A percentile compares a stretch with the other conserved stretches of the same genome.
Evolutionary conservation across 2,113 vertebrate genomes (phyloP).

Genomic region (Petaurus breviceps): DNA sequence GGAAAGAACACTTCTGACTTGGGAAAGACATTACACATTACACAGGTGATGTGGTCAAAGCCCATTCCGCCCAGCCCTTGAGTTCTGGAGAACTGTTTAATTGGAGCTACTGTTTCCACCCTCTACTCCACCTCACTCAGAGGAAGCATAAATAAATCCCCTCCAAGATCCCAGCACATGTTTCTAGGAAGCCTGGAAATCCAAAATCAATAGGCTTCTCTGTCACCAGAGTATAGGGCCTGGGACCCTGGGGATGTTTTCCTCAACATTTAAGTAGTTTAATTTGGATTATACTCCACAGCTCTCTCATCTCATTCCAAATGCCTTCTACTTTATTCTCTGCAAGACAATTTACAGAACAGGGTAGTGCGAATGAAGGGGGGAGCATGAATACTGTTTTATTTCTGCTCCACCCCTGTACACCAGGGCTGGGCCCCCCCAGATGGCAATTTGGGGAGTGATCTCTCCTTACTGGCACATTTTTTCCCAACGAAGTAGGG

Average conservation of each 20-base stretch:
- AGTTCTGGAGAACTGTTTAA: neutral
- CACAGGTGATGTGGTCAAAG: neutral
- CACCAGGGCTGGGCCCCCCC: neutral
- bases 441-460: neutral
- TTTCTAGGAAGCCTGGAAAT: conserved; percentile 43
- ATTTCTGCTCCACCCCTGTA: neutral
- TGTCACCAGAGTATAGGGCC: conserved; percentile 12
- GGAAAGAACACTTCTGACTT: neutral
- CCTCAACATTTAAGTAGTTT: neutral
- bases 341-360: conserved; percentile 31
- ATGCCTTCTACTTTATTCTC: conserved; percentile 17
- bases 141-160: neutral
- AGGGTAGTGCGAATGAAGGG: neutral
- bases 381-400: neutral
- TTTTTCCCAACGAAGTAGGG: neutral
- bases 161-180: neutral
- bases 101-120: neutral
- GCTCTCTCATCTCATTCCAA: neutral
- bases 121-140: neutral
- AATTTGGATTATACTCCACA: conserved; percentile 22
- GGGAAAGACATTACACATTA: neutral
- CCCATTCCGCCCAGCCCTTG: neutral
- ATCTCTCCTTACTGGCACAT: neutral
- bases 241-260: neutral
- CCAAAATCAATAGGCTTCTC: conserved; percentile 41